Evolutionary conservation across 2,888 invertebrate species (phyloP).

Genomic region (Coremacera marginata): DNA sequence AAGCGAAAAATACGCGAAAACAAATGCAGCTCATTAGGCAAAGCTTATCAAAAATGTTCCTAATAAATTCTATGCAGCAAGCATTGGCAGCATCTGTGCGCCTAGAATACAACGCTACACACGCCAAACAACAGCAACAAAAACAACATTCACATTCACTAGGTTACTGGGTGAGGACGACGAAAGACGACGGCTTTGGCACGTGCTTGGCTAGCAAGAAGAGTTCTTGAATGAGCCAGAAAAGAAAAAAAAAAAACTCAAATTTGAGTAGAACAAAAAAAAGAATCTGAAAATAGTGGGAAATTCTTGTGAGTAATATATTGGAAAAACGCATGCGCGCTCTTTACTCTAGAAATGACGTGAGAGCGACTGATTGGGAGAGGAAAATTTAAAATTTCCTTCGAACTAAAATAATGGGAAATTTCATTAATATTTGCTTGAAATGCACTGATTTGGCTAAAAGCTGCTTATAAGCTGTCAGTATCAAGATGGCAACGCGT

Average conservation of each 20-base stretch:
- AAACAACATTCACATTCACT: background rate
- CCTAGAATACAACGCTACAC: background rate
- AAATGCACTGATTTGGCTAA: no score
- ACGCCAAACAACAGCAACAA: background rate
- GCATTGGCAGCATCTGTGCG: background rate
- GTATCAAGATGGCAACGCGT: no score
- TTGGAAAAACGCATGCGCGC: background rate
- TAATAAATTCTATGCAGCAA: background rate
- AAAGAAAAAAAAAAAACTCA: background rate
- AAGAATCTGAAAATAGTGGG: background rate
- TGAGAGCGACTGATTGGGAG: background rate
- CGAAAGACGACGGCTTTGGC: background rate
- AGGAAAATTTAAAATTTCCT: background rate
- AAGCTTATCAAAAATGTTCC: background rate
- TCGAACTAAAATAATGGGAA: background rate
- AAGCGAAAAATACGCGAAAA: background rate
- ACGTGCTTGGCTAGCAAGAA: background rate
- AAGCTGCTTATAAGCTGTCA: no score
- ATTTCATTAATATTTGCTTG: background rate
- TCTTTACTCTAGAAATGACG: background rate
- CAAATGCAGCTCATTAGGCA: constrained; percentile 14
- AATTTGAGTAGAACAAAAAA: background rate
- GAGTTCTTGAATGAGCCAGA: no score
- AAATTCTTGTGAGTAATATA: background rate
- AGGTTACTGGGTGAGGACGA: constrained; percentile 24